Percentiles rank a stretch among this genome's conserved stretches.
These are phyloP conservation scores for Cinclus mexicanus DNA, from an alignment of 2,113 vertebrate species.

Conservation along the genomic window DNA sequence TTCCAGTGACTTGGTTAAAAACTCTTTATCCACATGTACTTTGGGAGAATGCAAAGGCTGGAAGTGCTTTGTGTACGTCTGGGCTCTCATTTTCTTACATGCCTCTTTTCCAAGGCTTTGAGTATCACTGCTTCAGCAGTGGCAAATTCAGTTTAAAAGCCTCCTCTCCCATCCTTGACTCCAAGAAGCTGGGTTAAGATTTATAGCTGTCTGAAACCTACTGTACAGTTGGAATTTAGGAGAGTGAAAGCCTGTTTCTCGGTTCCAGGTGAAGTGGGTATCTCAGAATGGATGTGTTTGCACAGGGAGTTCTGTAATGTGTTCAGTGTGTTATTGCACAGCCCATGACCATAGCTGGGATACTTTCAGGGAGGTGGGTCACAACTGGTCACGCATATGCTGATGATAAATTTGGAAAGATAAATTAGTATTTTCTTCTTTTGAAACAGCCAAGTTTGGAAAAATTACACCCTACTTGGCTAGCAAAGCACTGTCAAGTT, in stretches of 20 bases:
- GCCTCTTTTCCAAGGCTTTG: neutral
- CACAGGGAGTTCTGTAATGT: neutral
- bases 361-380: neutral
- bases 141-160: slow-evolving; percentile 12
- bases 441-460: slow-evolving; percentile 32
- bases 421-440: slow-evolving; percentile 17
- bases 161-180: neutral
- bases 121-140: neutral
- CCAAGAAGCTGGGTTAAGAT: neutral
- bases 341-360: neutral
- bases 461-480: slow-evolving; percentile 53
- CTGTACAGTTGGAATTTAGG: neutral
- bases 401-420: slow-evolving; percentile 38
- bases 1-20: neutral
- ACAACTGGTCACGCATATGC: neutral
- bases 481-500: slow-evolving; percentile 13
- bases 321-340: neutral
- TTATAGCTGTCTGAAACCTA: neutral
- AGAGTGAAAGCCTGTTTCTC: neutral
- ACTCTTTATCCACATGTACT: neutral
- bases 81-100: neutral
- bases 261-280: neutral
- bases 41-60: neutral
- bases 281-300: neutral
- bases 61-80: neutral